Base-by-base conservation (phyloP, 2,113 vertebrate species). In the Larimichthys polyactis region DNA sequence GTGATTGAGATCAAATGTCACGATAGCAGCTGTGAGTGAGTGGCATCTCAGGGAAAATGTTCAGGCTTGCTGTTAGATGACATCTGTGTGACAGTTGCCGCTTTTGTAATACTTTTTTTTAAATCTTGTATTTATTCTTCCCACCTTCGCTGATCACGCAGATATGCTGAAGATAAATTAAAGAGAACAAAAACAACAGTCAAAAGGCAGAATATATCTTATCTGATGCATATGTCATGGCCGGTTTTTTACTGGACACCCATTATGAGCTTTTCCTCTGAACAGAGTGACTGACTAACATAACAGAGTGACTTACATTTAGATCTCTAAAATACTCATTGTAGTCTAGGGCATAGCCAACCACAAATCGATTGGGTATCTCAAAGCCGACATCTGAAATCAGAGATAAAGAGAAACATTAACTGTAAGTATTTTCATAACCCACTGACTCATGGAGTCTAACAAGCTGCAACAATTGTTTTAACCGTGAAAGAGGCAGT, bases 331-430 rank as follows among this genome's bases (percentile, higher is more conserved):
- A 99, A 92, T 97, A 95, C 90, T 99, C 97, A 1, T 99, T 98
- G 96, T 99, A 98, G 95, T 98, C 97, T 92, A 99, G 95, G 72
- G 97, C 97, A 86, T 98, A 99, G 69, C 97, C 96, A 49, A 99
- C 97, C 87, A 99, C 97, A 92, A 98, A 99, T 71, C 95, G 94
- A 91, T 98, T 86, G 71, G 97, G 96, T 90, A 98, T 98, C 95
- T 99, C 97, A 95, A 99, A 99, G 89, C 97, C 97, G 0, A 96
- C 95, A 94, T 99, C 97, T 99, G 90, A 80, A 89, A 63, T 71
- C 55, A 86, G 84, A 70, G 62, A 87, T 75, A 86, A 73, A 87
- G 65, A 58, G 2, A 20, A 81, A 65, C n/a, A 40, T 52, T 29
- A 81, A 48, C 16, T 66, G 36, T 22, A 55, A 66, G 40, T 40